Evolutionary conservation across 2,113 vertebrate species (phyloP), one percentile per base, ranked within the genome.

Genomic region (Neogale vison): DNA sequence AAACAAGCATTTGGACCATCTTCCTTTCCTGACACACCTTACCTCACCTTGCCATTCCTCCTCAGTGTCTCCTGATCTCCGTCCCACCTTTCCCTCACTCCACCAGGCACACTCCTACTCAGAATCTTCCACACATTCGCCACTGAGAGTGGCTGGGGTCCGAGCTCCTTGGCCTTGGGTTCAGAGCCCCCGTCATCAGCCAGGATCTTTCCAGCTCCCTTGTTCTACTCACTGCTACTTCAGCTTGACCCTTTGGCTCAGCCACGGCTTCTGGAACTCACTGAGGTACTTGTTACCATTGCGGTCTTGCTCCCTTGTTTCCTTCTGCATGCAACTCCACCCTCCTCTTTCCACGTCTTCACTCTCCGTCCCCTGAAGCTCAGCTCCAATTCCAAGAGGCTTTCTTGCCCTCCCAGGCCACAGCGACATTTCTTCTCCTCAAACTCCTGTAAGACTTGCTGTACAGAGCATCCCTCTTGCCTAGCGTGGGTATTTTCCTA

Each of bases 391-490:
- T 80, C 29, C 15, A 77, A 47, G 57, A 57, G 24, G 57, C 72
- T 89, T 72, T 17, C 69, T 76, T 72, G 71, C 26, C 84, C n/a
- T 65, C 31, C 12, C 12, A 57, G 34, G 67, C 21, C 65, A 71
- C 55, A 24, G 39, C 6, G 61, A 18, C 29, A 18, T 11, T 63
- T 42, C 45, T 18, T n/a, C 71, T 63, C 87, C 57, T 61, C 50
- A 45, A n/a, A 63, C 12, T 65, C 45, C 45, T 18, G 1, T 4
- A 31, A 57, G 31, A 87, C 57, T 50, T 72, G 15, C 2, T 45
- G 18, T 50, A 23, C 18, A 34, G 21, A 36, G 50, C 0, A 0
- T 9, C 3, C 24, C 61, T 24, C 1, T 72, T 6, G 52, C n/a
- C 39, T 0, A 36, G 50, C 88, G 21, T 4, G 52, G 45, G 45